Conservation (phyloP, 2,113 vertebrate species). For the Hyaena hyaena region DNA sequence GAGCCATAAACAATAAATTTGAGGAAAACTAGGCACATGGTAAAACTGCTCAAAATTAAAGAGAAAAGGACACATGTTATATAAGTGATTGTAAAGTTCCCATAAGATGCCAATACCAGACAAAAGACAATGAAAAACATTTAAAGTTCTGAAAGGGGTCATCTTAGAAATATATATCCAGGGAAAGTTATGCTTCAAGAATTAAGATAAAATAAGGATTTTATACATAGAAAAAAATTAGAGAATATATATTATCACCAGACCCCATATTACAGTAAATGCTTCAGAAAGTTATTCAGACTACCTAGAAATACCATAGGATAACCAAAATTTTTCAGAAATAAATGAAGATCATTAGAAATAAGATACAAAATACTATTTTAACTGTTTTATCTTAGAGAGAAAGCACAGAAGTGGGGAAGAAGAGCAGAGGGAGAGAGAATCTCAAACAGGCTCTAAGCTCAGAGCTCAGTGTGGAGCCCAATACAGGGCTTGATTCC, state of each 20-base stretch:
- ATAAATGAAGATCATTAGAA: not conserved
- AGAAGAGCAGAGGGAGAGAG: no score
- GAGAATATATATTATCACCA: not conserved
- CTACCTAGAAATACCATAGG: not conserved
- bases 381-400: not conserved
- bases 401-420: no score
- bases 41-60: not conserved
- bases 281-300: not conserved
- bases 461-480: no score
- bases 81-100: not conserved
- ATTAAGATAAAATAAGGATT: not conserved
- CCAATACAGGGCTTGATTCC: no score
- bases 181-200: not conserved
- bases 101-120: not conserved
- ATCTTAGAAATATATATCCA: not conserved
- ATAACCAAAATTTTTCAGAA: not conserved
- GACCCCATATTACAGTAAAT: not conserved
- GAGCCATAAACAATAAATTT: not conserved
- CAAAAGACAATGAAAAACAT: not conserved
- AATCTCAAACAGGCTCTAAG: no score
- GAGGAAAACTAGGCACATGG: not conserved
- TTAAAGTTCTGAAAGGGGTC: not conserved
- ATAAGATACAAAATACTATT: not conserved
- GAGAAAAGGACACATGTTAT: not conserved
- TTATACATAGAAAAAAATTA: not conserved